phyloP scores from a whole-genome alignment of 92 coral and sea anemone species.

The Pocillopora meandrina region DNA sequence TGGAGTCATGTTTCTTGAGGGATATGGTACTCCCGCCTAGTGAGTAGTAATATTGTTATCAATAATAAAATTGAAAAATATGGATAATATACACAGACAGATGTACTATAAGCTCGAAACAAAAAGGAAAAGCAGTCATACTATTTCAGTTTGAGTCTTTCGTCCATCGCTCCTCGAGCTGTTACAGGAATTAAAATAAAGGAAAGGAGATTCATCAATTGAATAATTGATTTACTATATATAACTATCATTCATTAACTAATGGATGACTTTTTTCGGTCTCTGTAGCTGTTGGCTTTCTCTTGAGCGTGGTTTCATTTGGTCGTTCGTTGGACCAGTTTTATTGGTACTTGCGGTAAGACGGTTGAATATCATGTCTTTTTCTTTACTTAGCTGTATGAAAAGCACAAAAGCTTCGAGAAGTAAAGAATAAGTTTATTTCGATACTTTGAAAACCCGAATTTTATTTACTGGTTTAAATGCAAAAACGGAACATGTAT shows the following conservation, averaged over 20 bases:
- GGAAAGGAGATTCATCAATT: no score
- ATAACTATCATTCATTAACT: not conserved
- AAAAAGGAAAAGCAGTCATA: no score
- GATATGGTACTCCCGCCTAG: conserved; percentile 79
- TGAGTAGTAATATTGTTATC: conserved; percentile 25
- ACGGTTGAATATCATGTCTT: not conserved
- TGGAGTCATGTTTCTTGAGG: conserved; percentile 72
- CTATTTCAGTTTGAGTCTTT: no score
- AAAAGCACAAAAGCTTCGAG: no score
- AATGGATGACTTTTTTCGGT: not conserved
- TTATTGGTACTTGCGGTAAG: conserved; percentile 87
- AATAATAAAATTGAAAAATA: not conserved
- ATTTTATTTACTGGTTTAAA: no score
- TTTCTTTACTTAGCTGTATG: no score
- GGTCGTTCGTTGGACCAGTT: conserved; percentile 98
- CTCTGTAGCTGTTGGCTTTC: conserved; percentile 92
- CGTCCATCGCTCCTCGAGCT: no score
- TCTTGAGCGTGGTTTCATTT: conserved; percentile 85
- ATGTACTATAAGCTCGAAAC: not conserved
- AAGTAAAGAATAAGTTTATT: no score
- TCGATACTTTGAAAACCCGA: no score
- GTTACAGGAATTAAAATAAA: no score
- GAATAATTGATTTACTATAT: no score
- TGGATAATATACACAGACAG: not conserved
- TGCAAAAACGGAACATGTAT: no score